Base-by-base conservation (phyloP, 2,113 vertebrate genomes). In the Emydocephalus ijimae region DNA sequence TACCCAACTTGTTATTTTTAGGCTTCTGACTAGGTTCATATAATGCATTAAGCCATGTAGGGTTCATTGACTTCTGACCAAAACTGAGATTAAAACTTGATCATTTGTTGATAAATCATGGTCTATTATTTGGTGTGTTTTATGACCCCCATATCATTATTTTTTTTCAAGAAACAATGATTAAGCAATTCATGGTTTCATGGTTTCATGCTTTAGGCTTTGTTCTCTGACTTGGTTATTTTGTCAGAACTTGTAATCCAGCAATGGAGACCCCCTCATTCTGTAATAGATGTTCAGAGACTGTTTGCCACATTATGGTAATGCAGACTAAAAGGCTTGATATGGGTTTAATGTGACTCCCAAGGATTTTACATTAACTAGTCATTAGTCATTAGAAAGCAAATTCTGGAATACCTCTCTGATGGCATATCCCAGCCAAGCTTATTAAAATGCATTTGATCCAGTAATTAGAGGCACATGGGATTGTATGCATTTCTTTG, bases 401-500 rank as follows among this genome's bases (percentile, higher is more conserved):
- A 90, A 87, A 94, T 0, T 52, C 89, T 52, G 10, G 91, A 93
- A 29, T 12, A 92, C 85, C 81, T 94, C 11, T 85, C 93, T 39
- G 89, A 55, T 61, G 94, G 48, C 26, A 14, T 87, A 92, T 26
- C 34, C 91, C 92, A 81, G 39, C 92, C 48, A 88, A 74, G 89
- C 86, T 93, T 91, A 93, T 93, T 93, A 85, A 90, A 95, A 23
- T 92, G 26, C 0, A 0, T 91, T 93, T 69, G 92, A 57, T 39
- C 61, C 64, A 92, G 89, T 88, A 39, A 90, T 90, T 20, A 61
- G 81, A 92, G 59, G n/a, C 34, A 69, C 9, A 93, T 91, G 15
- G 52, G 45, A 89, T 61, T 91, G 95, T 93, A 91, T 21, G 89
- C 34, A 90, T 39, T 23, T 43, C 92, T 88, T 93, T 85, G 81